These are phyloP conservation scores for Sebastes cheni DNA, from an alignment of 2,797 vertebrate genomes.

Conservation along the genomic window DNA sequence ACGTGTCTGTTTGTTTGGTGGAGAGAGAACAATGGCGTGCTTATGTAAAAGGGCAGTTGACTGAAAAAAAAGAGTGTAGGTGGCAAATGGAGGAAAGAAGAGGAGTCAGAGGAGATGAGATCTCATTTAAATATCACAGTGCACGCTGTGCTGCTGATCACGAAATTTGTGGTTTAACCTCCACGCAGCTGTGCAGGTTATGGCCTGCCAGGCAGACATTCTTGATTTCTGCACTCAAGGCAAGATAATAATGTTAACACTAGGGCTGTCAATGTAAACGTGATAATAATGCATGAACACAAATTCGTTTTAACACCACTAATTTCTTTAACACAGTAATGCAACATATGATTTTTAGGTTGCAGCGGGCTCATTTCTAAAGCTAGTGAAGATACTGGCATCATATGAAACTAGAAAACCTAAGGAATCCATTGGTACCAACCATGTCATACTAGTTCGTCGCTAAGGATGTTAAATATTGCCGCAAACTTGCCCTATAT, in stretches of 20 bases:
- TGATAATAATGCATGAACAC: too few relatives aligned
- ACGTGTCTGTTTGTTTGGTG: constrained; percentile 7
- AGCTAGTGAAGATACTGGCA: neutral
- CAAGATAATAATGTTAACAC: neutral
- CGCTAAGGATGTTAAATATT: too few relatives aligned
- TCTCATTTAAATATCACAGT: neutral
- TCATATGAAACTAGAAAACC: too few relatives aligned
- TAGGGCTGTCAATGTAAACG: too few relatives aligned
- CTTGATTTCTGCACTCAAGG: neutral
- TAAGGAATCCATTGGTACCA: too few relatives aligned
- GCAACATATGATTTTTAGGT: too few relatives aligned
- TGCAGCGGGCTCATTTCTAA: too few relatives aligned
- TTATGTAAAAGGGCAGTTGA: constrained; percentile 3
- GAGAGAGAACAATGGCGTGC: constrained; percentile 23
- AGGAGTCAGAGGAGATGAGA: neutral
- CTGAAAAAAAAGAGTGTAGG: neutral
- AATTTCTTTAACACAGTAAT: too few relatives aligned
- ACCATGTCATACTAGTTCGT: too few relatives aligned
- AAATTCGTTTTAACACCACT: too few relatives aligned
- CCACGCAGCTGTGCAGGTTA: neutral
- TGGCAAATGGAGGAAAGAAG: neutral
- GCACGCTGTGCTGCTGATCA: neutral
- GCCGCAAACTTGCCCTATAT: too few relatives aligned
- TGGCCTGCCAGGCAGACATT: neutral
- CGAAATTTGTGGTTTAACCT: neutral